Percentiles rank a stretch among this genome's conserved stretches.
Evolutionary conservation across 2,888 invertebrate species (phyloP).

Genomic region (Stegana nigrithorax): DNA sequence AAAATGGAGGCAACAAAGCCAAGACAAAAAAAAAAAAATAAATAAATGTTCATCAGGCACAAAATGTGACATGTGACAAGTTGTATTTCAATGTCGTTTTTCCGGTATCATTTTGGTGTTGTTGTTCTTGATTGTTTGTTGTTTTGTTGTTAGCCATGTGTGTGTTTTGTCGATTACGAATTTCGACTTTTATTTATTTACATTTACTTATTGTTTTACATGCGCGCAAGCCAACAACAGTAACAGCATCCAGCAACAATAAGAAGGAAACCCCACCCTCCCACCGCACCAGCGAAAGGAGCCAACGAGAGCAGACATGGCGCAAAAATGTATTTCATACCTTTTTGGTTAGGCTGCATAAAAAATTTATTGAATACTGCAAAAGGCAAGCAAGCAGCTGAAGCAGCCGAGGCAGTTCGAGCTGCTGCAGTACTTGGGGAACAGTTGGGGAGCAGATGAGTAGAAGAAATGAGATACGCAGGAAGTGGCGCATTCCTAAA

Average conservation of each 20-base stretch:
- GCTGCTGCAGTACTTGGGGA: no score
- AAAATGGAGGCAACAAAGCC: background rate
- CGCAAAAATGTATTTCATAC: background rate
- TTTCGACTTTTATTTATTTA: conserved; percentile 26
- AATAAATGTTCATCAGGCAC: conserved; percentile 45
- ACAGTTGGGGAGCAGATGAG: no score
- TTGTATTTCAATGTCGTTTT: conserved; percentile 54
- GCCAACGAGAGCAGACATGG: no score
- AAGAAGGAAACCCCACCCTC: no score
- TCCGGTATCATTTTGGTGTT: conserved; percentile 31
- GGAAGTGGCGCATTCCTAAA: conserved; percentile 34
- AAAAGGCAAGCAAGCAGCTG: no score
- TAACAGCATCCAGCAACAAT: no score
- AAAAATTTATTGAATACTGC: no score
- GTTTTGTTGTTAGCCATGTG: background rate
- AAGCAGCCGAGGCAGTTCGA: no score
- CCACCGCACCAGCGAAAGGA: no score
- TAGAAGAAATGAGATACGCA: no score
- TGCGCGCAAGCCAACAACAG: background rate
- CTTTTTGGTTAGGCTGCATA: no score
- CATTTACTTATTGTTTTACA: conserved; percentile 6
- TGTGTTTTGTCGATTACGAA: background rate
- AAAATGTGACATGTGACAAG: conserved; percentile 60
- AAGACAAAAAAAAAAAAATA: conserved; percentile 15
- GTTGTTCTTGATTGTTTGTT: background rate